Evolutionary conservation across 1,140 invertebrate genomes (phyloP), one percentile per base, ranked within the genome.

Genomic region (Planococcus citri): DNA sequence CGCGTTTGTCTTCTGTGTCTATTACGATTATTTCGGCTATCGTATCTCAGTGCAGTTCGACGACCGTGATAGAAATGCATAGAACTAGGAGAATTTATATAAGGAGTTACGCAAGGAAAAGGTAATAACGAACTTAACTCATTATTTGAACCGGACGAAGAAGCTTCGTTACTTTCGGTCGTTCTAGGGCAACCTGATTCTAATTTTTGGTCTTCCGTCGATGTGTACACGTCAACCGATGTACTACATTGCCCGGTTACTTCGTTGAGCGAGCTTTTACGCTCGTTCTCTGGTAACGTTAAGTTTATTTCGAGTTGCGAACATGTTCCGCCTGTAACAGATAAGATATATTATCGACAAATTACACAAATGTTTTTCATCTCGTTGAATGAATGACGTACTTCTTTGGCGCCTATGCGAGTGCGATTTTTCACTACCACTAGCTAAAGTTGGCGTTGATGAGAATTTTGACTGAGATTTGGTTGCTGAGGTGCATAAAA

Each of bases 41-140:
- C 68, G 60, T 67, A 64, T 64, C 60, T 64, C 20, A 29, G 1
- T 14, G 21, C 38, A 3, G 33, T 69, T n/a, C 25, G 29, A 21
- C 2, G 41, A 24, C 22, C 37, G 68, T 71, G 38, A 67, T 69
- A 69, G 20, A 69, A 29, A 27, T 71, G 68, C 9, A 38, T 24
- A 14, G 25, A 38, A 64, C 68, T 68, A 22, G 24, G 9, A 33
- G 38, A 57, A 22, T 69, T 69, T n/a, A 29, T 37, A 20, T 70
- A 67, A 25, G 69, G 33, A 33, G 20, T 33, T 37, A 68, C 76
- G 22, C 80, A 76, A 57, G 84, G 83, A 33, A 80, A 82, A 1
- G 85, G 84, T 21, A 87, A 77, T 37, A 88, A 76, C 1, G 84
- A 75, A 73, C 82, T 84, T 27, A 84, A 71, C 80, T 88, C 78